Conservation (phyloP, 2,888 invertebrate genomes). For the Drosophila testacea region DNA sequence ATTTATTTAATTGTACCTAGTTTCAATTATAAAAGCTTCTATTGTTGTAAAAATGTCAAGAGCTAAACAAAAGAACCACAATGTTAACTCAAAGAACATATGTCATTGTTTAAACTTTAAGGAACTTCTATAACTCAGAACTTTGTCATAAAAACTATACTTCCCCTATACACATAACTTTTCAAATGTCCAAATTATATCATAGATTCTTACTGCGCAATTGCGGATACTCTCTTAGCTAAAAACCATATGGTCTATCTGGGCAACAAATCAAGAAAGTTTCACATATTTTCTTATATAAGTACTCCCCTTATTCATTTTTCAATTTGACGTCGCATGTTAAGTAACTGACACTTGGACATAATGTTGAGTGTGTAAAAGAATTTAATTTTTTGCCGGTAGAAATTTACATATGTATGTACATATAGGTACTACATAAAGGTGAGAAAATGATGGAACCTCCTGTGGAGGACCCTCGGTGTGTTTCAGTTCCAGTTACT, state of each 20-base stretch:
- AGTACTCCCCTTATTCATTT: constrained; percentile 36
- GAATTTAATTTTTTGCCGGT: constrained; percentile 54
- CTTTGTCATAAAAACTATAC: neutral
- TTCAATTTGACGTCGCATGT: constrained; percentile 51
- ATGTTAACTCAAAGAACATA: neutral
- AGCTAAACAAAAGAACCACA: neutral
- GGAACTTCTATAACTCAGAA: neutral
- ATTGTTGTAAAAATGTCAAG: neutral
- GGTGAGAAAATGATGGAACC: constrained; percentile 35
- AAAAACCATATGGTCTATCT: constrained; percentile 55
- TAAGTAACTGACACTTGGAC: constrained; percentile 52
- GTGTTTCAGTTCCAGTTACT: constrained; percentile 36
- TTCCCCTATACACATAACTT: neutral
- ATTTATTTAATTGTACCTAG: too few species aligned
- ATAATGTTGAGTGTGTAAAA: constrained; percentile 48
- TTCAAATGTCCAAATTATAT: neutral
- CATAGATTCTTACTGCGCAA: constrained; percentile 21
- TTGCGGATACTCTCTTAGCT: constrained; percentile 1
- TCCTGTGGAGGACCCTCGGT: constrained; percentile 27
- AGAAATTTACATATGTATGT: constrained; percentile 20
- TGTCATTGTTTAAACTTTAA: neutral
- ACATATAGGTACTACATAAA: constrained; percentile 5
- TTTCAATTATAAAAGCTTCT: neutral
- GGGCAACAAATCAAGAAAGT: constrained; percentile 24
- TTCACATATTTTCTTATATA: constrained; percentile 15